A percentile compares a stretch with the other conserved stretches of the same genome.
These are phyloP conservation scores for Drosophila melanosoma DNA, from an alignment of 2,888 invertebrate genomes.

Conservation along the genomic window DNA sequence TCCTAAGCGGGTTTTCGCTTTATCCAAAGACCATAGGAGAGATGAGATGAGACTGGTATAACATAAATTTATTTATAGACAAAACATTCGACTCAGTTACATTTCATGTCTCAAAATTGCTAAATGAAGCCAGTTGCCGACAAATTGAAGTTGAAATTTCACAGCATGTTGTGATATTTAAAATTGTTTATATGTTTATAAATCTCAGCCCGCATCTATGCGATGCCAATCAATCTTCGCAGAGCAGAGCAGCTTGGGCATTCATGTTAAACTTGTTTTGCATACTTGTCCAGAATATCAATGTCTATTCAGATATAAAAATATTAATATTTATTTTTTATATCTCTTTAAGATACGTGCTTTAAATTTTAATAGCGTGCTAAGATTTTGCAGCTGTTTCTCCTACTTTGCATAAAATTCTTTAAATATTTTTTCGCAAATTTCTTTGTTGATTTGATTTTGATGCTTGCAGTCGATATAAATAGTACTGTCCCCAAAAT, in stretches of 20 bases:
- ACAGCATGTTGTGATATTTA: slow-evolving; percentile 32
- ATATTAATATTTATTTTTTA: slow-evolving; percentile 24
- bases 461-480: background rate
- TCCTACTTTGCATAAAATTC: background rate
- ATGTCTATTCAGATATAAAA: slow-evolving; percentile 7
- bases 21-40: background rate
- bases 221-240: slow-evolving; percentile 35
- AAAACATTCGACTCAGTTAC: background rate
- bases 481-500: slow-evolving; percentile 4
- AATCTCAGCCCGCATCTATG: slow-evolving; percentile 43
- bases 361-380: slow-evolving; percentile 9
- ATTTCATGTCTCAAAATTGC: background rate
- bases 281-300: slow-evolving; percentile 18
- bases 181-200: slow-evolving; percentile 10
- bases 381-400: background rate
- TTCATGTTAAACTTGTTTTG: slow-evolving; percentile 43
- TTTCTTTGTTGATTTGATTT: slow-evolving; percentile 4
- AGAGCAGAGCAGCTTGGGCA: background rate
- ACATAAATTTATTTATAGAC: slow-evolving; percentile 17
- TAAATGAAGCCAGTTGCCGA: background rate
- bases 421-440: background rate
- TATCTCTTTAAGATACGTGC: slow-evolving; percentile 6
- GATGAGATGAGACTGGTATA: background rate
- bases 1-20: slow-evolving; percentile 13
- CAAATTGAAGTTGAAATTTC: slow-evolving; percentile 33